Conservation (phyloP, 2,888 invertebrate genomes). For the Drosophila sordidapex region DNA sequence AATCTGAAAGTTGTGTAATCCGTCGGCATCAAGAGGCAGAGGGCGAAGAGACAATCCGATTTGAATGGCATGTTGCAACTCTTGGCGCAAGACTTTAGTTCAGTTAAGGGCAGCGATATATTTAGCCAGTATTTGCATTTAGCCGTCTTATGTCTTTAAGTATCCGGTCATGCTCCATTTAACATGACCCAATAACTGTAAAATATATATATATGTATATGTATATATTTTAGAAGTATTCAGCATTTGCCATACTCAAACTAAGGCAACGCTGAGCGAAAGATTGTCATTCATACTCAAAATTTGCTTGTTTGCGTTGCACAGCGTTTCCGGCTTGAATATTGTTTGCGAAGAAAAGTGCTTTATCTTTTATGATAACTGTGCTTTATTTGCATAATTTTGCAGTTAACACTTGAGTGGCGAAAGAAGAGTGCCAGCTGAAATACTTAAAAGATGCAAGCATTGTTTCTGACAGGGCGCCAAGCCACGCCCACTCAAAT, state of each 20-base stretch:
- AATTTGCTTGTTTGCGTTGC: conserved; percentile 54
- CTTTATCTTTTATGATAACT: conserved; percentile 48
- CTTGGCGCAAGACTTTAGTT: conserved; percentile 39
- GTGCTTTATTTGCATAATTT: conserved; percentile 65
- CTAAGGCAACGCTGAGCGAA: conserved; percentile 42
- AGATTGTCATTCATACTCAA: conserved; percentile 34
- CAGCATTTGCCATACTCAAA: conserved; percentile 11
- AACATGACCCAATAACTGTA: conserved; percentile 34
- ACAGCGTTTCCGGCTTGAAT: conserved; percentile 39
- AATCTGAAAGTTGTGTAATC: conserved; percentile 61
- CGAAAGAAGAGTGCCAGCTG: conserved; percentile 25
- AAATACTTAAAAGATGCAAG: conserved; percentile 58
- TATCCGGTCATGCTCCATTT: conserved; percentile 22
- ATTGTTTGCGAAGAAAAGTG: conserved; percentile 43
- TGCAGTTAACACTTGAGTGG: conserved; percentile 55
- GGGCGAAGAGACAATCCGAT: conserved; percentile 48
- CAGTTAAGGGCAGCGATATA: conserved; percentile 60
- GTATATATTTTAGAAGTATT: conserved; percentile 20
- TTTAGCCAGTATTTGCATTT: conserved; percentile 72
- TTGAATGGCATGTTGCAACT: conserved; percentile 49
- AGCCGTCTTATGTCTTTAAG: conserved; percentile 72
- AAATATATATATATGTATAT: background rate
- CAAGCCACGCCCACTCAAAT: conserved; percentile 20
- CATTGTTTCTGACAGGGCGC: conserved; percentile 35
- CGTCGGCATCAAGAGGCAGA: conserved; percentile 23